Base-by-base conservation (phyloP, 2,888 invertebrate genomes). In the Anodontia alba region DNA sequence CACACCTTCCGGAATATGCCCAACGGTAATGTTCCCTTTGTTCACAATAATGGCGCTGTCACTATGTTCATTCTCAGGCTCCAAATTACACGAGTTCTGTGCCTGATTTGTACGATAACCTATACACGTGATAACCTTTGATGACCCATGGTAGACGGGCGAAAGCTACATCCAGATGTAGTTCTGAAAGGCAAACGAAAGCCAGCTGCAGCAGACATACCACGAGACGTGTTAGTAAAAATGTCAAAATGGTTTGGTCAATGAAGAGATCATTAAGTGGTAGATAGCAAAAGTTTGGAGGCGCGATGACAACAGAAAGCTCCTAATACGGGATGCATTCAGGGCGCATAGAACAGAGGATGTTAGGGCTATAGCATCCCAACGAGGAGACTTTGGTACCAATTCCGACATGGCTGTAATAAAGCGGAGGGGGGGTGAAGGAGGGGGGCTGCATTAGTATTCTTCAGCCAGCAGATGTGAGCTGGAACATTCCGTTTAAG, bases 391-490 rank as follows among this genome's bases (percentile, higher is more conserved):
- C 23, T 73, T 62, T 73, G 42, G 73, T 10, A 46, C n/a, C 10
- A 74, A 74, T 26, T 29, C 74, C 49, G 68, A 74, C 66, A 74
- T 74, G 49, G 68, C 49, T 29, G 74, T 74, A 10, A 74, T 67
- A 23, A 49, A 67, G 20, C 36, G n/a, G n/a, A n/a, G n/a, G n/a
- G n/a, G n/a, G n/a, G n/a, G n/a, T n/a, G n/a, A n/a, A n/a, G n/a
- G n/a, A n/a, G n/a, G n/a, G 74, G 12, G 74, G 74, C 62, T 74
- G 74, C 23, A 67, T 68, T 10, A 49, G 66, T 0, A 43, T 67
- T 42, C 46, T 74, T 36, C 74, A 74, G 62, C 74, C 74, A 20
- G 68, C 74, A 33, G 74, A 74, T 74, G 68, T 74, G 20, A 67
- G 67, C 49, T 74, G 74, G 74, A 68, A n/a, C n/a, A n/a, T n/a